Evolutionary conservation across 1,140 invertebrate species (phyloP).

Genomic region (Caenorhabditis latens): DNA sequence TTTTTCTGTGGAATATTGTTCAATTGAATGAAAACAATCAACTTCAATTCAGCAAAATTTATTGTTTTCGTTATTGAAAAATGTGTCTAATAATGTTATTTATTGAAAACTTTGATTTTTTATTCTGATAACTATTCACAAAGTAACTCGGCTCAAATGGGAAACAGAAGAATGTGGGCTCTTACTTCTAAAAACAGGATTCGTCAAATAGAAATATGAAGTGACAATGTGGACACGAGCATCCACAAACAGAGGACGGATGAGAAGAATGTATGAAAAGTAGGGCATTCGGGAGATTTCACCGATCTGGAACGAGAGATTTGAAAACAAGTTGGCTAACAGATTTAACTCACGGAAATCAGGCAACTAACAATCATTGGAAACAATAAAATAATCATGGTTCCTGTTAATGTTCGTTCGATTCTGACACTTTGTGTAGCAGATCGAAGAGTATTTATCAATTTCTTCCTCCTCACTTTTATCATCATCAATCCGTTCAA

Average conservation of each 20-base stretch:
- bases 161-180: neutral
- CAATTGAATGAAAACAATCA: too few relatives aligned
- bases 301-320: neutral
- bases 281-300: neutral
- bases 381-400: constrained; percentile 9
- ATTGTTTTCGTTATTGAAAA: too few relatives aligned
- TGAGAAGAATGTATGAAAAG: neutral
- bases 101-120: too few relatives aligned
- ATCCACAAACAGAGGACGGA: neutral
- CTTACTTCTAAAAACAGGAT: neutral
- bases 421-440: neutral
- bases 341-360: neutral
- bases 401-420: neutral
- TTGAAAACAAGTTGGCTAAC: neutral
- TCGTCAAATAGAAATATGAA: constrained; percentile 35
- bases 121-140: too few relatives aligned
- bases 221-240: constrained; percentile 1
- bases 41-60: too few relatives aligned
- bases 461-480: neutral
- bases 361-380: neutral
- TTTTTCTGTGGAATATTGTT: too few relatives aligned
- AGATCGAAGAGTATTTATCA: neutral
- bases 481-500: neutral
- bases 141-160: neutral
- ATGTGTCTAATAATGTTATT: too few relatives aligned